A percentile compares a stretch with the other conserved stretches of the same genome.
Conservation (phyloP, 2,113 vertebrate species). For the Sinocyclocheilus anshuiensis region DNA sequence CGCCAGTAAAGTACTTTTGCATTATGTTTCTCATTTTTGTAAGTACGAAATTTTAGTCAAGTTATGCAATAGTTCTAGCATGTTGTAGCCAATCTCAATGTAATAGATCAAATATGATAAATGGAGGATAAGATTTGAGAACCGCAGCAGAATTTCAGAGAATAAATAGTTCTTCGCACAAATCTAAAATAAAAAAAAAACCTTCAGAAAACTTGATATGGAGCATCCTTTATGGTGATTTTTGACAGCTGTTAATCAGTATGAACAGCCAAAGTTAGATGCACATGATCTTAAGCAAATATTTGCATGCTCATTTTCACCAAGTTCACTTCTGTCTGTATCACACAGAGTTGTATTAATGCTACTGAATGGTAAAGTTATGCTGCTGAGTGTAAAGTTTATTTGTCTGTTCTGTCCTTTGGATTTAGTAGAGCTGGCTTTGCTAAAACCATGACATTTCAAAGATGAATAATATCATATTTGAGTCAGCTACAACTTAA, state of each 20-base stretch:
- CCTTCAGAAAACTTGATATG: background rate
- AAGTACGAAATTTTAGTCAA: too few relatives aligned
- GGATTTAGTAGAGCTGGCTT: slow-evolving; percentile 17
- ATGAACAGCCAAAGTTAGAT: background rate
- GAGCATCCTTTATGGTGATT: background rate
- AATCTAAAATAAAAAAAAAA: background rate
- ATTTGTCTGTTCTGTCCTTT: background rate
- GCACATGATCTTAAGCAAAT: background rate
- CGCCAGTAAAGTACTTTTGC: too few relatives aligned
- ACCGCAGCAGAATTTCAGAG: too few relatives aligned
- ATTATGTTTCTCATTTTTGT: too few relatives aligned
- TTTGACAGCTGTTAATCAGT: too few relatives aligned
- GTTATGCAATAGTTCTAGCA: too few relatives aligned
- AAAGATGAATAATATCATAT: slow-evolving; percentile 44
- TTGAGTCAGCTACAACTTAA: slow-evolving; percentile 21
- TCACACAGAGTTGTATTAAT: background rate
- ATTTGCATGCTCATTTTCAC: background rate
- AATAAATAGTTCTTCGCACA: too few relatives aligned
- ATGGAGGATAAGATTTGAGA: too few relatives aligned
- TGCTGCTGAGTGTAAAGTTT: background rate
- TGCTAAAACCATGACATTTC: slow-evolving; percentile 45
- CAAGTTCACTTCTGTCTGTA: background rate
- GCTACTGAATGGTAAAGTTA: background rate
- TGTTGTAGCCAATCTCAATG: too few relatives aligned
- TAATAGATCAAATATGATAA: too few relatives aligned